A percentile compares a stretch with the other conserved stretches of the same genome.
phyloP scores from a whole-genome alignment of 2,888 invertebrate species.

The Ophion ellenae region DNA sequence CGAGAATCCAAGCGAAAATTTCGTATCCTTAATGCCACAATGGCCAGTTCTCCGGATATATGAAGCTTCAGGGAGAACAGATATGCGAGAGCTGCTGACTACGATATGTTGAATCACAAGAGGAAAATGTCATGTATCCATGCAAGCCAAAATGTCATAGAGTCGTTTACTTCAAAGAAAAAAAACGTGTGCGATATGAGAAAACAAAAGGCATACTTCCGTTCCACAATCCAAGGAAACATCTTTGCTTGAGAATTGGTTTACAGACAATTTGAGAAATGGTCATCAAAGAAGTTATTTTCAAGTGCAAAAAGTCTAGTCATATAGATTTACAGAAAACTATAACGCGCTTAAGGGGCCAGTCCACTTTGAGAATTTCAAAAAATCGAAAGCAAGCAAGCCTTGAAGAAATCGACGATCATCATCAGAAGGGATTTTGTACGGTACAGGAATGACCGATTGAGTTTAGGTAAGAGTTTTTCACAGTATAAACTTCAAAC shows the following conservation, averaged over 20 bases:
- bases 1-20: constrained; percentile 12
- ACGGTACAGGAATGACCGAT: too few relatives aligned
- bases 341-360: too few relatives aligned
- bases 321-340: too few relatives aligned
- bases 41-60: constrained; percentile 56
- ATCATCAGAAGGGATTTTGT: too few relatives aligned
- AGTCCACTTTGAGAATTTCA: too few relatives aligned
- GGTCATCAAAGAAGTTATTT: background rate
- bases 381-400: too few relatives aligned
- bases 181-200: background rate
- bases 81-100: constrained; percentile 41
- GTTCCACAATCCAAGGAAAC: constrained; percentile 38
- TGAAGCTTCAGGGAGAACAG: constrained; percentile 49
- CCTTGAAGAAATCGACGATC: too few relatives aligned
- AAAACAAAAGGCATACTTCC: too few relatives aligned
- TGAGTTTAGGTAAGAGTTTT: too few relatives aligned
- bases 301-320: too few relatives aligned
- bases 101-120: constrained; percentile 2
- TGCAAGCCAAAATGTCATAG: constrained; percentile 54
- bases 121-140: constrained; percentile 55
- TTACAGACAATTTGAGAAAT: constrained; percentile 32
- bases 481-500: too few relatives aligned
- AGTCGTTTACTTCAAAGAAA: constrained; percentile 57
- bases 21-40: constrained; percentile 54
- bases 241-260: constrained; percentile 51